Percentiles rank a stretch among this genome's conserved stretches.
phyloP scores from a whole-genome alignment of 2,888 invertebrate genomes.

The Pteria penguin region DNA sequence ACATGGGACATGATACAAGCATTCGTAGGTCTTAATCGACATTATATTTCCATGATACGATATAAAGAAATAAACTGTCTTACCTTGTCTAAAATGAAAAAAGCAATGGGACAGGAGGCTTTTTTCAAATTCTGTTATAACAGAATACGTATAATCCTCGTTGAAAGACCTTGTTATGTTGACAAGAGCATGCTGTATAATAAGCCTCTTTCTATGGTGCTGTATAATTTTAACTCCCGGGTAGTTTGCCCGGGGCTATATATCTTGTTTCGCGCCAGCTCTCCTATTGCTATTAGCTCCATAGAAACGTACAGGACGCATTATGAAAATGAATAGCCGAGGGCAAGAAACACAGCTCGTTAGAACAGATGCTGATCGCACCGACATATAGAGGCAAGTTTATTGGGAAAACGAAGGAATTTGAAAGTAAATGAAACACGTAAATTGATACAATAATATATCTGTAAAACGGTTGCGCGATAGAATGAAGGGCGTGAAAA shows the following conservation, averaged over 20 bases:
- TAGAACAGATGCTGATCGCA: conserved; percentile 44
- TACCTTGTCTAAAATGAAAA: no score
- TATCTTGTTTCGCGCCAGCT: conserved; percentile 53
- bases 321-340: conserved; percentile 33
- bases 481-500: no score
- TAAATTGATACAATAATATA: no score
- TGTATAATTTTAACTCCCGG: conserved; percentile 47
- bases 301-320: conserved; percentile 37
- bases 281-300: conserved; percentile 47
- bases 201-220: conserved; percentile 38
- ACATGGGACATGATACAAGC: no score
- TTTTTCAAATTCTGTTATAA: no score
- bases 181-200: conserved; percentile 6
- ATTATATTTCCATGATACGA: no score
- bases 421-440: no score
- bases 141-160: background rate
- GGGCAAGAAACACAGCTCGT: conserved; percentile 25
- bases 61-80: no score
- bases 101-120: no score
- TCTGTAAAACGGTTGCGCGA: no score
- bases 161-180: background rate
- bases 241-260: conserved; percentile 51
- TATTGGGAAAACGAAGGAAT: background rate
- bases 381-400: background rate
- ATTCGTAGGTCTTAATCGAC: no score